Conservation (phyloP, 1,140 invertebrate species). For the Drosophila parabipectinata region DNA sequence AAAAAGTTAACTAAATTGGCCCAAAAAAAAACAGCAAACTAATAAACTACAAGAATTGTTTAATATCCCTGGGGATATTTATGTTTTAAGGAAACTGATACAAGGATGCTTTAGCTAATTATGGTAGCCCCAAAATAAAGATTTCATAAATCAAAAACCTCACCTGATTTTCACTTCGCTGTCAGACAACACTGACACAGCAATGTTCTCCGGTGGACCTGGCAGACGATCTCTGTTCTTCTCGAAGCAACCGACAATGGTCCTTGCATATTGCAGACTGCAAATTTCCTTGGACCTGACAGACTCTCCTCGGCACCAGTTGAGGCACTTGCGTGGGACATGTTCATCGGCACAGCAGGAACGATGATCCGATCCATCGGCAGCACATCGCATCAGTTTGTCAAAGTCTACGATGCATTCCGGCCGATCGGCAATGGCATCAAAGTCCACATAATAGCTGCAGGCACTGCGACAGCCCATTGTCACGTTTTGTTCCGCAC, state of each 20-base stretch:
- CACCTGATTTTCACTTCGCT: conserved; percentile 78
- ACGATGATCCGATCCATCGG: conserved; percentile 91
- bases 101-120: too few relatives aligned
- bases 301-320: conserved; percentile 88
- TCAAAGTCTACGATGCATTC: conserved; percentile 92
- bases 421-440: conserved; percentile 90
- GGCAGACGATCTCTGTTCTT: conserved; percentile 90
- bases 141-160: conserved; percentile 24
- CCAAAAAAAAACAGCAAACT: neutral
- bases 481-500: conserved; percentile 90
- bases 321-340: conserved; percentile 90
- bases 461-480: conserved; percentile 91
- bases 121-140: neutral
- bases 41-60: neutral
- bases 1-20: neutral
- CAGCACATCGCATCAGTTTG: conserved; percentile 93
- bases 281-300: conserved; percentile 88
- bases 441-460: conserved; percentile 91
- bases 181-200: conserved; percentile 85
- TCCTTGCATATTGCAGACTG: conserved; percentile 89
- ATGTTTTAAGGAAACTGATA: neutral
- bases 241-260: conserved; percentile 92
- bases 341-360: conserved; percentile 90
- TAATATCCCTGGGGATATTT: neutral
- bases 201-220: conserved; percentile 90